Evolutionary conservation across 2,888 invertebrate genomes (phyloP).

Genomic region (Conops quadrifasciatus): DNA sequence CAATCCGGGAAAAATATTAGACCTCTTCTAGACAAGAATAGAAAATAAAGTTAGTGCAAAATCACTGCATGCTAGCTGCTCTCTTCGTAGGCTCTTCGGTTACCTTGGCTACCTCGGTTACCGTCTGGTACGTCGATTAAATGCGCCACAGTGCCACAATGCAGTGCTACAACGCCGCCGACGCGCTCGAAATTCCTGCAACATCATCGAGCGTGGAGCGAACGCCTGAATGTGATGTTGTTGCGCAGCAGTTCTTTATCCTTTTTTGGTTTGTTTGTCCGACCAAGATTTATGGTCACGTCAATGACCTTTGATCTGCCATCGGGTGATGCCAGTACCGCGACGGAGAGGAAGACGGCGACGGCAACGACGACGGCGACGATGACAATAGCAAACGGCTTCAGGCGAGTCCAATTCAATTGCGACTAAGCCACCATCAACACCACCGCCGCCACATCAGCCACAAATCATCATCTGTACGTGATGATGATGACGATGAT

Average conservation of each 20-base stretch:
- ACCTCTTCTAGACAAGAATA: background rate
- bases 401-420: background rate
- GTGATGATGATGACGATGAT: background rate
- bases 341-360: slow-evolving; percentile 29
- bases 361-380: background rate
- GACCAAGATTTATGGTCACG: slow-evolving; percentile 41
- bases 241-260: background rate
- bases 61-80: slow-evolving; percentile 1
- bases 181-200: slow-evolving; percentile 29
- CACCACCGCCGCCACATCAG: too few relatives aligned
- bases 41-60: background rate
- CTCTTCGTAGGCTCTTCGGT: background rate
- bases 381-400: background rate
- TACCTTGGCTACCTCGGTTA: background rate
- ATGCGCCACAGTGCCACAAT: slow-evolving; percentile 25
- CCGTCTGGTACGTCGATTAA: background rate
- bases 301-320: slow-evolving; percentile 42
- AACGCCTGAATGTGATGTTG: background rate
- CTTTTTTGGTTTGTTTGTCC: slow-evolving; percentile 7
- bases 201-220: slow-evolving; percentile 7
- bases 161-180: slow-evolving; percentile 19
- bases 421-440: background rate
- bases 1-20: background rate
- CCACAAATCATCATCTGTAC: background rate
- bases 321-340: background rate